phyloP scores from a whole-genome alignment of 2,113 vertebrate genomes.

The Pelodiscus sinensis region DNA sequence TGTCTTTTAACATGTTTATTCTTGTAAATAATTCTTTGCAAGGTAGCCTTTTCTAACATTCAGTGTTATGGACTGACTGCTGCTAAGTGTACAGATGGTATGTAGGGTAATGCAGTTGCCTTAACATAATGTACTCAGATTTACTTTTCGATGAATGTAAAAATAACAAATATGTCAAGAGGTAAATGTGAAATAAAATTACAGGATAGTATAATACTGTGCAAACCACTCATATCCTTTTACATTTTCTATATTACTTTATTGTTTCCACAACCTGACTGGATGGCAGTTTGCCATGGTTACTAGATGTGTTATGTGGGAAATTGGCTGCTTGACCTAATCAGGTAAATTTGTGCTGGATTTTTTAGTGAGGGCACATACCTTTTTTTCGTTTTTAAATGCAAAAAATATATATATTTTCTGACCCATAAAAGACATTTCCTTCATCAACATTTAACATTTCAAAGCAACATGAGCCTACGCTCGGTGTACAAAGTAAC shows the following conservation, averaged over 20 bases:
- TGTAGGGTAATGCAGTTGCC: not conserved
- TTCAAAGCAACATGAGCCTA: too few species aligned
- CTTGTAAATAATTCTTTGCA: not conserved
- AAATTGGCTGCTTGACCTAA: too few species aligned
- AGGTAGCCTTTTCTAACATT: not conserved
- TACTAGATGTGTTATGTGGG: too few species aligned
- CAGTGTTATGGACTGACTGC: not conserved
- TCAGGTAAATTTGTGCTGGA: too few species aligned
- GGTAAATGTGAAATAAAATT: not conserved
- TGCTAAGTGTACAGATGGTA: not conserved
- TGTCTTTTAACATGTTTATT: rapidly evolving
- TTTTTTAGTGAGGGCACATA: too few species aligned
- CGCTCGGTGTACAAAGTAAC: too few species aligned
- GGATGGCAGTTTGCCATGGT: too few species aligned
- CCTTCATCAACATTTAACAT: too few species aligned
- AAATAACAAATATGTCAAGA: not conserved
- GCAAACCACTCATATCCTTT: not conserved
- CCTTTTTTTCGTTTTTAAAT: too few species aligned
- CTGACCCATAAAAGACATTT: too few species aligned
- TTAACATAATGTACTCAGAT: not conserved
- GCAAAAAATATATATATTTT: too few species aligned
- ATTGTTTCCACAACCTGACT: not conserved
- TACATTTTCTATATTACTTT: not conserved
- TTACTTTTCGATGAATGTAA: not conserved
- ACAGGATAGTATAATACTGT: not conserved